phyloP scores from a whole-genome alignment of 2,888 invertebrate genomes.

The Clunio marinus region DNA sequence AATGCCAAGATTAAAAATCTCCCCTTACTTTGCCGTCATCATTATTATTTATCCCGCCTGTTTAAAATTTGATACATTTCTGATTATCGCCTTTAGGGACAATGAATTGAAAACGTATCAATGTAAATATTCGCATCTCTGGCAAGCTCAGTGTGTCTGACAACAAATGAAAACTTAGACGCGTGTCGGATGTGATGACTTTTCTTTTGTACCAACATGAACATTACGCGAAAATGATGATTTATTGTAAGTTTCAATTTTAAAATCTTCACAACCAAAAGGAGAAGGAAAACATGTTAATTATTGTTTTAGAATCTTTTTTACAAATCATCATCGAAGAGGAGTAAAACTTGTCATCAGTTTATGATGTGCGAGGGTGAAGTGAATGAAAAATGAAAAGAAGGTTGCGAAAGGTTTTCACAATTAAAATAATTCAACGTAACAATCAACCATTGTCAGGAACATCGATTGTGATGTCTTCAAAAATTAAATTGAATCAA shows the following conservation, averaged over 20 bases:
- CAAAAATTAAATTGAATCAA: slow-evolving; percentile 25
- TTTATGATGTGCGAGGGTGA: slow-evolving; percentile 4
- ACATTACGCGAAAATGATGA: slow-evolving; percentile 22
- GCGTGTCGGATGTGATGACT: slow-evolving; percentile 30
- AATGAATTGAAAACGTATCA: neutral
- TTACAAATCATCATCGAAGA: slow-evolving; percentile 8
- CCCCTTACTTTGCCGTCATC: neutral
- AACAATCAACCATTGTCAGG: neutral
- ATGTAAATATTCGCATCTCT: neutral
- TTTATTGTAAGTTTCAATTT: slow-evolving; percentile 29
- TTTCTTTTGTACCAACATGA: neutral
- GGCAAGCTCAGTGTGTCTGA: slow-evolving; percentile 23
- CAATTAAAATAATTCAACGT: slow-evolving; percentile 5
- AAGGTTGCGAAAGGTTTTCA: neutral
- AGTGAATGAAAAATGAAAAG: slow-evolving; percentile 8
- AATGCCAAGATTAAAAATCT: neutral
- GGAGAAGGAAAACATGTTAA: slow-evolving; percentile 26
- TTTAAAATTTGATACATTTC: neutral
- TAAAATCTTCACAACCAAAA: neutral
- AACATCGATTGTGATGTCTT: no score
- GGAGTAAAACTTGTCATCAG: neutral
- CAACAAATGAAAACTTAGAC: slow-evolving; percentile 20
- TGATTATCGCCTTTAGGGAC: neutral
- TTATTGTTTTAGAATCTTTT: slow-evolving; percentile 17
- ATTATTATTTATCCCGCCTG: neutral